Base-by-base conservation (phyloP, 2,888 invertebrate species). In the Dicycla oo region DNA sequence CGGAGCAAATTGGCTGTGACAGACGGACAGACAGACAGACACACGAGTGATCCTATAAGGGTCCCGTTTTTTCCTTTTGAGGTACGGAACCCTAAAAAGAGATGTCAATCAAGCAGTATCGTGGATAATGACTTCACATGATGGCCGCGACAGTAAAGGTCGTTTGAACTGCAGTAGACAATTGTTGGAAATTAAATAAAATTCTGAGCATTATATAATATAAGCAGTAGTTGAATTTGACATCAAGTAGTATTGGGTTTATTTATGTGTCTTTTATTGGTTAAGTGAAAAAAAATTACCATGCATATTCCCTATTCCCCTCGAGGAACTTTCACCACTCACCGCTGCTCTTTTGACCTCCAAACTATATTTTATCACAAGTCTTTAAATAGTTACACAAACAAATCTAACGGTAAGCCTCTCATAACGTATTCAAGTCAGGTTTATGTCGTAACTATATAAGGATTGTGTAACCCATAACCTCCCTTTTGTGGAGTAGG, bases 381-480 rank as follows among this genome's bases (percentile, higher is more conserved):
- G 15, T 30, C 72, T 40, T 8, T 8, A 73, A 74, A 49, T 40
- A 64, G 64, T 74, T 64, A 43, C 66, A 75, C 30, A 6, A 18
- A 34, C 40, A 0, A 13, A 10, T 4, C 30, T 73, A 73, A 65
- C 73, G 65, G 73, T 75, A 56, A 43, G 5, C 23, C 34, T 11
- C 54, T 13, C 23, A 40, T 53, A 26, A 58, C 30, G 11, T 54
- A 79, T 79, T 75, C 80, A 13, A 58, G 63, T 56, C 78, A 60
- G 49, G 34, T 61, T 51, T 60, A 2, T 67, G 63, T 63, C 49
- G 66, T 56, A 71, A 73, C 80, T 77, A 38, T 82, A 83, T 66
- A 82, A 82, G 80, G 81, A 75, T 81, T 75, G 76, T 74, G 66
- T 47, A 75, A 83, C 82, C 76, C 85, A 86, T 86, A 81, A 85